Base-by-base conservation (phyloP, 2,888 invertebrate genomes). In the Cheilosia grossa region DNA sequence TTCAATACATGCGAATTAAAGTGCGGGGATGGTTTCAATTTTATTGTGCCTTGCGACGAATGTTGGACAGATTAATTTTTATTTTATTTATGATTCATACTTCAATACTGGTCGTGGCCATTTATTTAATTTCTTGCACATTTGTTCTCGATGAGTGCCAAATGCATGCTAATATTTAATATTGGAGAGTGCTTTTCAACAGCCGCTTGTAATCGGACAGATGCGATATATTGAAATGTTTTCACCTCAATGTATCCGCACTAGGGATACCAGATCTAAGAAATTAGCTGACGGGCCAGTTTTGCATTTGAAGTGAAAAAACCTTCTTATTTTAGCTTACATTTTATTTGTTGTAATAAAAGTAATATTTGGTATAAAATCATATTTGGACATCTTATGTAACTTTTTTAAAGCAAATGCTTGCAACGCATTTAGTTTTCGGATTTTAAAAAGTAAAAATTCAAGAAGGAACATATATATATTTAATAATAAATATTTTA, bases 111-210 rank as follows among this genome's bases (percentile, higher is more conserved):
- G 15, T 40, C 53, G 51, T 21, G 37, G 66, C n/a, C 24, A 40
- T 66, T 66, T 66, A 40, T 53, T 51, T 53, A 66, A 66, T 53
- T 27, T 40, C 15, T 53, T n/a, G 10, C 13, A 17, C 37, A 24
- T 51, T 51, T 53, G 24, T 53, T 9, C 24, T 9, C 4, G 30
- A 13, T 24, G 15, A 33, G 13, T 40, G 53, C 4, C 13, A 15
- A 49, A 10, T 24, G 19, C 24, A 24, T 15, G 24, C 13, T 66
- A 17, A 37, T 10, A 53, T 66, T 66, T 40, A 66, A 53, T 53
- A 9, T 27, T 40, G 5, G 24, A 17, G n/a, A 53, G 53, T 66
- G 33, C 37, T 40, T 24, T 44, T 27, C 17, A 44, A 51, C 21
- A 24, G 9, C 54, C 5, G 54, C 54, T 54, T 30, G 7, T 24